Base-by-base conservation (phyloP, 2,888 invertebrate species). In the Lasioglossum leucozonium region DNA sequence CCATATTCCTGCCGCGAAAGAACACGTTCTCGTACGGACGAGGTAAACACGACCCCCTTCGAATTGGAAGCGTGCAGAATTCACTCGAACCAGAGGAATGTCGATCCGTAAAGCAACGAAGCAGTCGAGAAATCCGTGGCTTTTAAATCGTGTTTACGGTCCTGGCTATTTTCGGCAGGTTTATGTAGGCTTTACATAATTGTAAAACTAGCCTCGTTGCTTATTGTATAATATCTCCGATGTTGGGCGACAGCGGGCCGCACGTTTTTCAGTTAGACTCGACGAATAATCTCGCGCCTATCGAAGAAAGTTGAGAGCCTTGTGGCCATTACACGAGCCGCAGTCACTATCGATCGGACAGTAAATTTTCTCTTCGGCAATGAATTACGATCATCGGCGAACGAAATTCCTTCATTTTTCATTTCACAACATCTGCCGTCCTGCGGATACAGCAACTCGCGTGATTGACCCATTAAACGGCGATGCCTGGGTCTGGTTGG, bases 161-260 rank as follows among this genome's bases (percentile, higher is more conserved):
- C n/a, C 58, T 40, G 26, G 55, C 72, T 71, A 67, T 55, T 81
- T 83, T 72, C 72, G 26, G 16, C 4, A 44, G 44, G 22, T 58
- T 44, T 37, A 10, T 11, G 18, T 18, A 30, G 5, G 26, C 34
- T 69, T 81, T 84, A 69, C 69, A 73, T 77, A 84, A 84, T 81
- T 77, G 65, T 30, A 11, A 47, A 58, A 44, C 34, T 62, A 72
- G 42, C 55, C 22, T 55, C 55, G n/a, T 55, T n/a, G 11, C 11
- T 44, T 47, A 65, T 78, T 79, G 58, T n/a, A 40, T 71, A 82
- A 74, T 74, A 40, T 3, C 30, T 22, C 18, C 18, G 67, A 11
- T 42, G 22, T 69, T 40, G 4, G 55, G 40, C 44, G 47, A 44
- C 47, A 1, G 58, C 34, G 13, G 10, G 26, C 30, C 16, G 11